Conservation (phyloP, 2,888 invertebrate species). For the Andrena chrysosceles region DNA sequence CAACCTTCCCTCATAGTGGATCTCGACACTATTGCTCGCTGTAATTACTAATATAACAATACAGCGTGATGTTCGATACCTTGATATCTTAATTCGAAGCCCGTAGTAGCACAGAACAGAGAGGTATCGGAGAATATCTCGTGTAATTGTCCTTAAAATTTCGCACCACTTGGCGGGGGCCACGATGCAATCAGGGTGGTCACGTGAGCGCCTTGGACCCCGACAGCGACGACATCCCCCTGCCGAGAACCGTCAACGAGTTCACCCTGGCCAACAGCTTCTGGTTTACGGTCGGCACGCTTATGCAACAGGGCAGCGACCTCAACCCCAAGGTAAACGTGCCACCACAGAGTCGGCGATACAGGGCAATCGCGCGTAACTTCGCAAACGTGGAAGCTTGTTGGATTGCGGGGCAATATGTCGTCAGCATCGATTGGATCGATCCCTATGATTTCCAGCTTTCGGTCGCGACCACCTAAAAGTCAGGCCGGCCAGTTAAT, state of each 20-base stretch:
- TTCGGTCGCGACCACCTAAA: background rate
- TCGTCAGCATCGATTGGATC: background rate
- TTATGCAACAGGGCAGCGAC: slow-evolving; percentile 97
- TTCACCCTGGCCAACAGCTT: slow-evolving; percentile 95
- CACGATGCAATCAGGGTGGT: slow-evolving; percentile 79
- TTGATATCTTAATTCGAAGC: too few relatives aligned
- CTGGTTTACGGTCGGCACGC: slow-evolving; percentile 98
- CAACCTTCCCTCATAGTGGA: too few relatives aligned
- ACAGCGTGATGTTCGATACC: too few relatives aligned
- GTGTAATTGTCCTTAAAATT: slow-evolving; percentile 81
- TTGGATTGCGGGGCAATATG: slow-evolving; percentile 14
- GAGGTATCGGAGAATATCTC: slow-evolving; percentile 40
- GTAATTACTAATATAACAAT: too few relatives aligned
- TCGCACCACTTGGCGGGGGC: slow-evolving; percentile 81
- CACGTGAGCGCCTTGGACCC: slow-evolving; percentile 83
- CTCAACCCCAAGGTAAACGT: slow-evolving; percentile 94
- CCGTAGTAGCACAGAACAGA: background rate
- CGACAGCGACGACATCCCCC: slow-evolving; percentile 82
- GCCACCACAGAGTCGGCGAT: slow-evolving; percentile 79
- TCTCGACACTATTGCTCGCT: too few relatives aligned
- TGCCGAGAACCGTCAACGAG: slow-evolving; percentile 89
- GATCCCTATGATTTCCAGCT: background rate
- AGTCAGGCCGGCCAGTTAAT: background rate
- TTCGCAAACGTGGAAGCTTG: slow-evolving; percentile 6
- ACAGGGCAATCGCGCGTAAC: background rate